Conservation (phyloP, 1,140 invertebrate species). For the Marisa cornuarietis region DNA sequence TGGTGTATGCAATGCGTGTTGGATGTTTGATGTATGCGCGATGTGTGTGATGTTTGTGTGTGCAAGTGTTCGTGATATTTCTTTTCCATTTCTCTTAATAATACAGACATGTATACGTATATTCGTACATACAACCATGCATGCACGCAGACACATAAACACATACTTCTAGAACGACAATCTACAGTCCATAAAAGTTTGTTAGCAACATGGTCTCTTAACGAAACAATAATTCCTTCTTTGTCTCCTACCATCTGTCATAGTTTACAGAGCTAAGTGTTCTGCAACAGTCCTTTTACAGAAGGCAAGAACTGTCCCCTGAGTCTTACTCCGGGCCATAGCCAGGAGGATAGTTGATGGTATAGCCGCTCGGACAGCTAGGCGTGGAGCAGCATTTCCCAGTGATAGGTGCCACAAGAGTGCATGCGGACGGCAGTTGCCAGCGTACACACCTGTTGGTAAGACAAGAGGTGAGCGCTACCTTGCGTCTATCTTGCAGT, state of each 20-base stretch:
- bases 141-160: conserved; percentile 8
- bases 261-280: not conserved
- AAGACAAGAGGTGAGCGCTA: not conserved
- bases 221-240: too few relatives aligned
- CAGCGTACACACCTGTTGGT: conserved; percentile 23
- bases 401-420: conserved; percentile 12
- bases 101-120: conserved; percentile 1
- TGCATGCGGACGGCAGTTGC: conserved; percentile 27
- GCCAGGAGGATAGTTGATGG: conserved; percentile 29
- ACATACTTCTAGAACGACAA: not conserved
- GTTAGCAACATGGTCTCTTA: not conserved
- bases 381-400: conserved; percentile 33
- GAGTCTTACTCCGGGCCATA: conserved; percentile 18
- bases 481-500: too few relatives aligned
- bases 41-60: not conserved
- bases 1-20: not conserved
- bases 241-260: not conserved
- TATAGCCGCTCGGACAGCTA: conserved; percentile 18
- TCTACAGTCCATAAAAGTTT: not conserved
- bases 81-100: not conserved
- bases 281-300: not conserved
- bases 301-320: not conserved
- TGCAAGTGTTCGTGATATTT: not conserved
- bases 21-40: not conserved
- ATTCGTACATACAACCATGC: not conserved